Conservation (phyloP, 2,113 vertebrate genomes). For the Lepisosteus oculatus region DNA sequence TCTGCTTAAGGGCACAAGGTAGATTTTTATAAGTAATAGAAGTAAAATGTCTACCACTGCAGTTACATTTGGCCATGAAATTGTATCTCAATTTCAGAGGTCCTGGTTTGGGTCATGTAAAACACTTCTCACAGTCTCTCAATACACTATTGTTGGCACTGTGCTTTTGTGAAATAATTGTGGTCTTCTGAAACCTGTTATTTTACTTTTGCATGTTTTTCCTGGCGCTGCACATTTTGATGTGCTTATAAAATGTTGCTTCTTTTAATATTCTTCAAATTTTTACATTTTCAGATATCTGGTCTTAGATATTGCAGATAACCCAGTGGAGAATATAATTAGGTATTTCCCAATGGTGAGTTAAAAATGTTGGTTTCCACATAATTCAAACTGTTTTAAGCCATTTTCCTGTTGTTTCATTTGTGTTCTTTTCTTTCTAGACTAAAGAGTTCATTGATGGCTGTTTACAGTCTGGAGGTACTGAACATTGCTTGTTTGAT, state of each 20-base stretch:
- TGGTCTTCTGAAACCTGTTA: too few species aligned
- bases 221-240: too few species aligned
- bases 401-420: background rate
- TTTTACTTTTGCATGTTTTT: too few species aligned
- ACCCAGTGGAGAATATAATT: slow-evolving; percentile 97
- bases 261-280: slow-evolving; percentile 14
- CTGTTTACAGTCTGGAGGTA: slow-evolving; percentile 96
- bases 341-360: slow-evolving; percentile 93
- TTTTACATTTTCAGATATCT: slow-evolving; percentile 76
- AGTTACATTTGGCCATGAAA: too few species aligned
- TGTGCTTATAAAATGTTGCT: background rate
- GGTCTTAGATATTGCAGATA: slow-evolving; percentile 98
- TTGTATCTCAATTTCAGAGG: too few species aligned
- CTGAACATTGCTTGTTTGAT: slow-evolving; percentile 15
- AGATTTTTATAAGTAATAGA: too few species aligned
- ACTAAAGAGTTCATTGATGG: slow-evolving; percentile 98
- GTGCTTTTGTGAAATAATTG: too few species aligned
- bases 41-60: too few species aligned
- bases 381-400: background rate
- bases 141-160: too few species aligned
- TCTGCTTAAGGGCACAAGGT: too few species aligned
- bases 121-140: too few species aligned
- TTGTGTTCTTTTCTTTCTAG: slow-evolving; percentile 54
- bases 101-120: too few species aligned
- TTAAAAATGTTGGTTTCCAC: slow-evolving; percentile 26